Conservation (phyloP, 2,888 invertebrate genomes). For the Cistogaster globosa region DNA sequence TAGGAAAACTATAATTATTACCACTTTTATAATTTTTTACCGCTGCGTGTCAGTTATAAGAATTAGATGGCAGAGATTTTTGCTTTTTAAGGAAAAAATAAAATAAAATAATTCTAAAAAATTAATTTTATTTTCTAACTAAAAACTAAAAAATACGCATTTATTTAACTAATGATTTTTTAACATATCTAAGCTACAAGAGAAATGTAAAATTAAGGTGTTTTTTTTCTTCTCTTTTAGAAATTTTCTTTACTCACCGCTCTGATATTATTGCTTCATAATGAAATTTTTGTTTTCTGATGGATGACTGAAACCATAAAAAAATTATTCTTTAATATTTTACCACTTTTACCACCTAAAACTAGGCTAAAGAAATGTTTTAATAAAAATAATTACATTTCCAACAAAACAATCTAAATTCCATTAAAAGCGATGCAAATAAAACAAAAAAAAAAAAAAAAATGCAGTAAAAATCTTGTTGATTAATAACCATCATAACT, state of each 20-base stretch:
- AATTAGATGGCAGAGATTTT: too few species aligned
- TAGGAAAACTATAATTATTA: too few species aligned
- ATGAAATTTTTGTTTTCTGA: conserved; percentile 38
- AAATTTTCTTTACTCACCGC: neutral
- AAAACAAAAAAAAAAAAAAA: conserved; percentile 4
- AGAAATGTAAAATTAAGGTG: too few species aligned
- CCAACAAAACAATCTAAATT: conserved; percentile 58
- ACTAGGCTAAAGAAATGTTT: conserved; percentile 61
- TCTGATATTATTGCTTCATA: conserved; percentile 45
- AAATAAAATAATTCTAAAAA: too few species aligned
- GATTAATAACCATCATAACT: conserved; percentile 58
- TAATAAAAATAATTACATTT: conserved; percentile 68
- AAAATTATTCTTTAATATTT: conserved; percentile 52
- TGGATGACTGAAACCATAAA: conserved; percentile 32
- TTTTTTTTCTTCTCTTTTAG: neutral
- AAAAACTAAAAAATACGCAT: too few species aligned
- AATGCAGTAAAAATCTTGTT: conserved; percentile 42
- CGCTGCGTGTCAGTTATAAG: too few species aligned
- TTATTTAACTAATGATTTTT: too few species aligned
- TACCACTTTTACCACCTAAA: conserved; percentile 66
- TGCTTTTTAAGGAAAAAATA: too few species aligned
- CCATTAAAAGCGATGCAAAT: conserved; percentile 43
- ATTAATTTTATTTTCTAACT: too few species aligned
- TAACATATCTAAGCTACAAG: too few species aligned
- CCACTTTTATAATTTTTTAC: too few species aligned